Evolutionary conservation across 2,797 vertebrate genomes (phyloP).

Genomic region (Typhlichthys eigenmanni): DNA sequence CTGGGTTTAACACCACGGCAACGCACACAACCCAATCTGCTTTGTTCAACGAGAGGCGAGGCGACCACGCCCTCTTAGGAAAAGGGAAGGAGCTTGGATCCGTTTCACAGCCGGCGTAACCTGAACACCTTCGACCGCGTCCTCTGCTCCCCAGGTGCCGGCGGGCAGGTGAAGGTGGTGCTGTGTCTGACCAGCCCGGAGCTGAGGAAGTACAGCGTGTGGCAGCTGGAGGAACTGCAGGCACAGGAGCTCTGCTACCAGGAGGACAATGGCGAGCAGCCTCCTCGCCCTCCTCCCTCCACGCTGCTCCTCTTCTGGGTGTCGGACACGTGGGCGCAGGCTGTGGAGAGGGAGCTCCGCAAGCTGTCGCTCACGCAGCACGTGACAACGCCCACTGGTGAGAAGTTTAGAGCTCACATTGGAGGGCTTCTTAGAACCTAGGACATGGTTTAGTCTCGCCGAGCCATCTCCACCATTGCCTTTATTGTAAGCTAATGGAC

Average conservation of each 20-base stretch:
- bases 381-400: constrained; percentile 63
- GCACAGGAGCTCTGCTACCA: constrained; percentile 41
- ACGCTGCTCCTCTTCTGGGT: constrained; percentile 84
- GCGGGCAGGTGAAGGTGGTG: constrained; percentile 58
- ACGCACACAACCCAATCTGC: too few relatives aligned
- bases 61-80: too few relatives aligned
- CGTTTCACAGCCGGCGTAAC: too few relatives aligned
- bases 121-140: too few relatives aligned
- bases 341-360: constrained; percentile 65
- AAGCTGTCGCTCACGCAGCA: constrained; percentile 47
- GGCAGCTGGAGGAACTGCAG: constrained; percentile 71
- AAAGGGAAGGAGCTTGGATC: too few relatives aligned
- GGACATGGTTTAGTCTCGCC: background rate
- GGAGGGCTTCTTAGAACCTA: background rate
- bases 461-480: background rate
- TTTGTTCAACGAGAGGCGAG: too few relatives aligned
- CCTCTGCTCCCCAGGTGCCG: constrained; percentile 68
- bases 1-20: too few relatives aligned
- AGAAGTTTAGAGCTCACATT: constrained; percentile 41
- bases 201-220: constrained; percentile 86
- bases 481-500: background rate
- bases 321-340: constrained; percentile 75
- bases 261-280: constrained; percentile 6
- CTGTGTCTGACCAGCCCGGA: constrained; percentile 77
- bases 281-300: constrained; percentile 42